Base-by-base conservation (phyloP, 2,797 vertebrate species). In the Schizothorax lantsangensis region DNA sequence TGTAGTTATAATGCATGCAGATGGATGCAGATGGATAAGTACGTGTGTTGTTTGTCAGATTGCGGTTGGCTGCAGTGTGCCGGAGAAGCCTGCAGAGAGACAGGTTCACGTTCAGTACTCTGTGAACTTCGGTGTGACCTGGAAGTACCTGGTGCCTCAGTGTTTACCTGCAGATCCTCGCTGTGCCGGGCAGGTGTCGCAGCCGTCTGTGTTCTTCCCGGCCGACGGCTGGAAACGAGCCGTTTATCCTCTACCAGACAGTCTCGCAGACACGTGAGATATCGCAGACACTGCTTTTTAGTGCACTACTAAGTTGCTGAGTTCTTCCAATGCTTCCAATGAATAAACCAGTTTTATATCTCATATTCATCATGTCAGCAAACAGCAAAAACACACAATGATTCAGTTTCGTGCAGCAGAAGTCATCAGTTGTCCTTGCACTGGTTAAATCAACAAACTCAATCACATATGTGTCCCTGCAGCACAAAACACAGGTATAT, bases 161-260 rank as follows among this genome's bases (percentile, higher is more conserved):
- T 99, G 98, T 87, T 94, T 99, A 85, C 98, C 98, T 59, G 98
- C 98, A 0, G 97, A 99, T 90, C 97, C 98, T 40, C 97, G 97
- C 91, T 99, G 98, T 84, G 96, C 97, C 77, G 98, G 98, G 81
- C 96, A 94, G 89, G 95, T 99, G 54, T 98, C 98, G 1, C 98
- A 98, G 92, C 98, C 98, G 0, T 99, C 98, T 38, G 98, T 98
- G 80, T 99, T 99, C 94, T 99, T 99, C 91, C 96, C 98, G 21
- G 95, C 97, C 4, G 96, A 96, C 75, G 95, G 96, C 77, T 99
- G 98, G 98, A 99, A 98, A 92, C 95, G 98, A 88, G 96, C 96
- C 8, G 96, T 97, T 78, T 99, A 98, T 90, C 94, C 94, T 0
- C 93, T 99, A 54, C 96, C 97, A 66, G 97, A 98, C 94, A 97